These are phyloP conservation scores for Clarias laeviceps DNA, from an alignment of 2,797 vertebrate genomes.

Conservation along the genomic window DNA sequence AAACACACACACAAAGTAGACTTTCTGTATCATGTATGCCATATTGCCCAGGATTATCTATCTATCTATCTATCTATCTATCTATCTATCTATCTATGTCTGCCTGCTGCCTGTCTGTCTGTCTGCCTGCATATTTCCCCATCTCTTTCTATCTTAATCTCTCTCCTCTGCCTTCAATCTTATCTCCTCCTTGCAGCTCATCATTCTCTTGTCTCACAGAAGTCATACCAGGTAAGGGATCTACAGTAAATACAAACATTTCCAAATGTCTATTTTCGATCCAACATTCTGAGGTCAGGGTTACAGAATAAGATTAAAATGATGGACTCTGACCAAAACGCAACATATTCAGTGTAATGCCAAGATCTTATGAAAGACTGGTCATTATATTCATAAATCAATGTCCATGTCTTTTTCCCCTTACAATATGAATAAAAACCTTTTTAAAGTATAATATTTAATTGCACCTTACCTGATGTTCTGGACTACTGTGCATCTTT, in stretches of 20 bases:
- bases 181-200: too few species aligned
- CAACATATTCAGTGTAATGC: slow-evolving; percentile 12
- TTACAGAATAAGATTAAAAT: slow-evolving; percentile 42
- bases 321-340: slow-evolving; percentile 21
- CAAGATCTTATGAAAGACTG: slow-evolving; percentile 25
- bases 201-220: neutral
- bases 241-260: slow-evolving; percentile 25
- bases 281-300: slow-evolving; percentile 31
- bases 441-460: neutral
- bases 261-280: slow-evolving; percentile 42
- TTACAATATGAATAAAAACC: neutral
- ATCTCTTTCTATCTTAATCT: too few species aligned
- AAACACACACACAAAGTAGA: neutral
- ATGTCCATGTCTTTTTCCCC: neutral
- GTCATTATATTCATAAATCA: slow-evolving; percentile 23
- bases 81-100: too few species aligned
- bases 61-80: too few species aligned
- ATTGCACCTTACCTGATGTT: neutral
- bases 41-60: too few species aligned
- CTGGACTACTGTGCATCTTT: neutral
- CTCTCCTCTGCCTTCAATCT: too few species aligned
- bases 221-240: slow-evolving; percentile 35
- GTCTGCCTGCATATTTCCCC: too few species aligned
- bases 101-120: too few species aligned
- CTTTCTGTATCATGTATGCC: too few species aligned